phyloP scores from a whole-genome alignment of 2,113 vertebrate species.

The Dicrurus megarhynchus region DNA sequence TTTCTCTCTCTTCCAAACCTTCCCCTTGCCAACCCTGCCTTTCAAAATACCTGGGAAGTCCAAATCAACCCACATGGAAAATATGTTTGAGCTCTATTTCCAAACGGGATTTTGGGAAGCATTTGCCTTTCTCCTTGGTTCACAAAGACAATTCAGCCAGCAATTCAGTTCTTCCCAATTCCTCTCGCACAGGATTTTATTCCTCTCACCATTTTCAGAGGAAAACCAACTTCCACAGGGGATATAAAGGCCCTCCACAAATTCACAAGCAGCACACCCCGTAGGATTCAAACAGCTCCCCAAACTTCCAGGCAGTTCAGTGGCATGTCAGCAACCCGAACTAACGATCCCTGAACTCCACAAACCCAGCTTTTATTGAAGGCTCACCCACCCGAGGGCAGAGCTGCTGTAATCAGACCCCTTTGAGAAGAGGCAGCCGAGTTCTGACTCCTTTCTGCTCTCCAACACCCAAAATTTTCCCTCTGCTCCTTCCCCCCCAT shows the following conservation, averaged over 20 bases:
- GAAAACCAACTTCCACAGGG: neutral
- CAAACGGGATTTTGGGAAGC: neutral
- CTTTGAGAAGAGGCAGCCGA: neutral
- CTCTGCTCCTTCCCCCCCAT: neutral
- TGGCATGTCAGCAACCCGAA: neutral
- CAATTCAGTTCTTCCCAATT: neutral
- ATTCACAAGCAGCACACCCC: neutral
- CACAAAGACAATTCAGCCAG: neutral
- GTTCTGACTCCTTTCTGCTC: neutral
- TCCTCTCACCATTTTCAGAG: neutral
- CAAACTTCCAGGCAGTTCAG: neutral
- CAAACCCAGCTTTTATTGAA: neutral
- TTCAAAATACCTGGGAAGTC: neutral
- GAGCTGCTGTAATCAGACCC: neutral
- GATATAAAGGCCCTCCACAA: neutral
- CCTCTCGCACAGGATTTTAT: neutral
- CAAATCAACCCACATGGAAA: neutral
- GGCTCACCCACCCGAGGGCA: neutral
- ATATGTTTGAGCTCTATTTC: neutral
- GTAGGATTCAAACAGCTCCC: neutral
- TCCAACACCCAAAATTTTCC: neutral
- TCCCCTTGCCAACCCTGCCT: neutral
- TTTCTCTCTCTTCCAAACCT: neutral
- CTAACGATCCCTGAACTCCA: neutral
- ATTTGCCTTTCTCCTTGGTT: neutral